Evolutionary conservation across 2,113 vertebrate genomes (phyloP).

Genomic region (Gymnorhina tibicen): DNA sequence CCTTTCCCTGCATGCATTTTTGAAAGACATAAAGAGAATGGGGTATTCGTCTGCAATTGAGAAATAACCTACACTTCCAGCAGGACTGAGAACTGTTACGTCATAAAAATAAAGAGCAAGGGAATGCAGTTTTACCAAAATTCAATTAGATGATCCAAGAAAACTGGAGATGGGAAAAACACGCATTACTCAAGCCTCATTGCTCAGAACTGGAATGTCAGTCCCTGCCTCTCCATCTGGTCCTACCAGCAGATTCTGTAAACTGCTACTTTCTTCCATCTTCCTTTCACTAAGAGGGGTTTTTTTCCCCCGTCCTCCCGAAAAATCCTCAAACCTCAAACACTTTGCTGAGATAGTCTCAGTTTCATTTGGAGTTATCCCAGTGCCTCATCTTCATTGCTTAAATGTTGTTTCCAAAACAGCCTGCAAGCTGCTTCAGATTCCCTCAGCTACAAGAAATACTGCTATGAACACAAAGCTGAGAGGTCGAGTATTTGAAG

Average conservation of each 20-base stretch:
- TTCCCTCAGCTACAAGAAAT: not conserved
- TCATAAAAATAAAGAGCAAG: not conserved
- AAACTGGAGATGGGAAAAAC: not conserved
- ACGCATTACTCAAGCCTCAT: not conserved
- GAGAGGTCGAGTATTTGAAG: not conserved
- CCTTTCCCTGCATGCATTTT: not conserved
- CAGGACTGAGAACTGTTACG: not conserved
- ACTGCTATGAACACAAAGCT: not conserved
- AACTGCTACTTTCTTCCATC: not conserved
- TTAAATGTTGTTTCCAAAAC: slow-evolving; percentile 28
- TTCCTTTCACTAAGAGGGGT: not conserved
- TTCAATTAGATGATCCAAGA: not conserved
- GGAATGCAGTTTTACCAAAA: not conserved
- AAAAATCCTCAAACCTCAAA: not conserved
- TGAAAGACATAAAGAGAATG: not conserved
- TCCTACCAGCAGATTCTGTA: not conserved
- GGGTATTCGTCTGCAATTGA: not conserved
- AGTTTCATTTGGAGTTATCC: not conserved
- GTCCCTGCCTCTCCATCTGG: not conserved
- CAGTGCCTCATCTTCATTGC: not conserved
- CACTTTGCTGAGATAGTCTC: not conserved
- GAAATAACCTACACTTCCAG: not conserved
- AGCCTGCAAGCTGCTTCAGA: slow-evolving; percentile 21
- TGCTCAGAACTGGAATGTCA: not conserved
- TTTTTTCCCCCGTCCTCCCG: not conserved